Base-by-base conservation (phyloP, 2,888 invertebrate genomes). In the Cyrtodaria siliqua region DNA sequence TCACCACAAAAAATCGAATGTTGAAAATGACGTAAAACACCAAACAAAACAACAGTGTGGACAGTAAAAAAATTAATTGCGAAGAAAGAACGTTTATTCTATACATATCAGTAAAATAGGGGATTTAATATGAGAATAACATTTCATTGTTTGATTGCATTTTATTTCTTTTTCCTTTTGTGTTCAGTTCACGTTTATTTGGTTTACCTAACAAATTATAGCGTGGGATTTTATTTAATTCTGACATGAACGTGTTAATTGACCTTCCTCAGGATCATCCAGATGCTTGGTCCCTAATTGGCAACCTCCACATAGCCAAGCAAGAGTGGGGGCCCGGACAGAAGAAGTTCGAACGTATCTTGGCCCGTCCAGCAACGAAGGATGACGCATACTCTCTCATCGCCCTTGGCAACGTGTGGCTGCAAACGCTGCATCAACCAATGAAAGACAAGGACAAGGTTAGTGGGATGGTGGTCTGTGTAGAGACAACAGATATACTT, bases 251-350 rank as follows among this genome's bases (percentile, higher is more conserved):
- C n/a, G n/a, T n/a, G n/a, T n/a, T n/a, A n/a, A n/a, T n/a, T n/a
- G n/a, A 33, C 12, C 33, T 24, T 42, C 62, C 53, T 23, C 97
- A 97, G 83, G 98, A 98, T 88, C 98, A 99, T 93, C 98, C 99
- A 0, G 99, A 99, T 94, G 98, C 99, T 0, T 99, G 99, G 97
- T 98, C 99, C 0, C 93, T 99, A 77, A 95, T 99, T 72, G 99
- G 99, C 26, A 99, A 99, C 94, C 95, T 99, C 16, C 99, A 99
- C 95, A 95, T 99, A 87, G 97, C 97, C 0, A 99, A 99, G 93
- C 97, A 97, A 94, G 96, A 99, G 94, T 99, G 98, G 96, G 97
- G 97, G 0, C 97, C 99, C 0, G 99, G 98, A 0, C 99, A 99
- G 94, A 99, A 99, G 94, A 99, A 99, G 93, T 99, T 98, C 91